Evolutionary conservation across 2,113 vertebrate species (phyloP).

Genomic region (Strix uralensis): DNA sequence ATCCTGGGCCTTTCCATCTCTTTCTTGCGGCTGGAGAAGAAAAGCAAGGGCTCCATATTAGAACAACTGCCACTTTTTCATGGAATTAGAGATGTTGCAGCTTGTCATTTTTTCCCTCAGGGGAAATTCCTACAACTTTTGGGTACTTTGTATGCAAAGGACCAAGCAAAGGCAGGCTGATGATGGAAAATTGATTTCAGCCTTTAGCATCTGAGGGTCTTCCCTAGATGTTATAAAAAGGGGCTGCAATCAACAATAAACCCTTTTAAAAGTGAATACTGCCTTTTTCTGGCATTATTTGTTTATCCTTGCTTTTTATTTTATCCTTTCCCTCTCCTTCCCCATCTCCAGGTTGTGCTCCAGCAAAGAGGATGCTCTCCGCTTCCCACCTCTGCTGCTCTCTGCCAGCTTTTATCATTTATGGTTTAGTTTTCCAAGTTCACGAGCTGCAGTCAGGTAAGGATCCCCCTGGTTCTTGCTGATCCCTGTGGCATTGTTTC

Average conservation of each 20-base stretch:
- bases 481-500: background rate
- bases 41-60: background rate
- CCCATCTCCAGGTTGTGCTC: background rate
- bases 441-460: background rate
- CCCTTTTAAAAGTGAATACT: background rate
- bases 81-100: background rate
- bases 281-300: background rate
- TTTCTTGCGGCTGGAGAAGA: background rate
- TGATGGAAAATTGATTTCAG: background rate
- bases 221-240: background rate
- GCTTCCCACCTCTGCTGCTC: background rate
- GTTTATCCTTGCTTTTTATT: background rate
- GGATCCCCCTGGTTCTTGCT: background rate
- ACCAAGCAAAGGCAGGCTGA: background rate
- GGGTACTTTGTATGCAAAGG: background rate
- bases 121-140: background rate
- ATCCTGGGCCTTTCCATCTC: fast-evolving
- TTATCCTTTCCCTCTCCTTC: background rate
- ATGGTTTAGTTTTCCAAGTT: background rate
- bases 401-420: background rate
- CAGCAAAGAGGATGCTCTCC: background rate
- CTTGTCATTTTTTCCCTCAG: background rate
- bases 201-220: background rate
- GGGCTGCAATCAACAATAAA: background rate
- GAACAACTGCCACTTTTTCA: background rate